These are phyloP conservation scores for Sminthurinus aureus DNA, from an alignment of 2,888 invertebrate genomes.

Conservation along the genomic window DNA sequence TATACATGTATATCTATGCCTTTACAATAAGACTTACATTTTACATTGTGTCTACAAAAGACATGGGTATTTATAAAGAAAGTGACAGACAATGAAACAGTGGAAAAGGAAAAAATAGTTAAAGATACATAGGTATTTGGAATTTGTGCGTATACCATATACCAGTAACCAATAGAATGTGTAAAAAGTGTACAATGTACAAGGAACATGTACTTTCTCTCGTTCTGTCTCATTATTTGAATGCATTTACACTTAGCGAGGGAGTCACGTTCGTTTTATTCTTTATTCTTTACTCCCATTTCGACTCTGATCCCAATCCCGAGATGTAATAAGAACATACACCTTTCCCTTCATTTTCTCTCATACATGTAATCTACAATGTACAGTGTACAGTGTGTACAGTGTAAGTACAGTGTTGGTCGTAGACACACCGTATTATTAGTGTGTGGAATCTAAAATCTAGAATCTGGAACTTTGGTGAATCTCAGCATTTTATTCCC, in stretches of 20 bases:
- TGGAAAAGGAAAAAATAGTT: not conserved
- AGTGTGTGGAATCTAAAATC: too few species aligned
- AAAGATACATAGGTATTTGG: too few species aligned
- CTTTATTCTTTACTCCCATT: too few species aligned
- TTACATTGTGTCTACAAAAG: not conserved
- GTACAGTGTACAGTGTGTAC: not conserved
- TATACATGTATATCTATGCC: too few species aligned
- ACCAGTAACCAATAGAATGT: not conserved
- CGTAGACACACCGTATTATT: too few species aligned
- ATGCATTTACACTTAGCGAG: slow-evolving; percentile 1
- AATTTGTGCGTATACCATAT: too few species aligned
- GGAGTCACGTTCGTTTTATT: not conserved
- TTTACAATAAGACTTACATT: too few species aligned
- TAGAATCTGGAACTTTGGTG: too few species aligned
- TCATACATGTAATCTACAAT: not conserved
- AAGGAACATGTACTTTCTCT: not conserved
- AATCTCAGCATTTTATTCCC: too few species aligned
- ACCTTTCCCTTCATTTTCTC: not conserved
- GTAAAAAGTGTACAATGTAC: not conserved
- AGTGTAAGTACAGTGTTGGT: too few species aligned
- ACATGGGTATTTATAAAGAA: not conserved
- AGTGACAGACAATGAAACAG: not conserved
- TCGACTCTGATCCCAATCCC: not conserved
- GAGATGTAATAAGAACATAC: not conserved
- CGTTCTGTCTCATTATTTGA: slow-evolving; percentile 12